A percentile compares a stretch with the other conserved stretches of the same genome.
Conservation (phyloP, 2,113 vertebrate genomes). For the Saimiri boliviensis region DNA sequence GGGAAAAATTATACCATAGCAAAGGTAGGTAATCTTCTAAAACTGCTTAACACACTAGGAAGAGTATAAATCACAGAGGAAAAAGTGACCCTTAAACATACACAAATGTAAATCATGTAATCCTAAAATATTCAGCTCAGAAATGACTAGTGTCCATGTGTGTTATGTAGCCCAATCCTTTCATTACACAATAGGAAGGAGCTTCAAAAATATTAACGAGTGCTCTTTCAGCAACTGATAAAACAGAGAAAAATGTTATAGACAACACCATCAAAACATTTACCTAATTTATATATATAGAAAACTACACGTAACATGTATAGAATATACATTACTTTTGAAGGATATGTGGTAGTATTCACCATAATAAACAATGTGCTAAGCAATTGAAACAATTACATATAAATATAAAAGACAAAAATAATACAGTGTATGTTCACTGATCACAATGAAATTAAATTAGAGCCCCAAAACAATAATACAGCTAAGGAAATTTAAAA, state of each 20-base stretch:
- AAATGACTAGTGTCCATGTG: not conserved
- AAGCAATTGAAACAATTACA: not conserved
- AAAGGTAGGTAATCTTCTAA: not conserved
- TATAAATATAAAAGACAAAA: not conserved
- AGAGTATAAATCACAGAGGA: not conserved
- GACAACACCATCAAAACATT: not conserved
- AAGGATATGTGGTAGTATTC: not conserved
- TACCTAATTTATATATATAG: not conserved
- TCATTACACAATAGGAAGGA: not conserved
- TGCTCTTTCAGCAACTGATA: not conserved
- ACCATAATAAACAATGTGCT: not conserved
- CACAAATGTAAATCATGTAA: not conserved
- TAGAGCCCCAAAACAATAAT: not conserved
- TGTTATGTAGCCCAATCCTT: not conserved
- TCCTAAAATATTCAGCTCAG: not conserved
- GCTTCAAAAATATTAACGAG: not conserved
- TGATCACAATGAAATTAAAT: not conserved
- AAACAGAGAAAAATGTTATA: not conserved
- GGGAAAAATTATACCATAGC: not conserved
- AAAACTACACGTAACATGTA: not conserved
- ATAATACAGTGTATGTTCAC: not conserved
- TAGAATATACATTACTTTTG: not conserved
- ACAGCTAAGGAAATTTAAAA: not conserved
- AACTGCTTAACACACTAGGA: not conserved
- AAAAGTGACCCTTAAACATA: not conserved